A percentile compares a stretch with the other conserved stretches of the same genome.
Conservation (phyloP, 2,113 vertebrate species). For the Thermophis baileyi region DNA sequence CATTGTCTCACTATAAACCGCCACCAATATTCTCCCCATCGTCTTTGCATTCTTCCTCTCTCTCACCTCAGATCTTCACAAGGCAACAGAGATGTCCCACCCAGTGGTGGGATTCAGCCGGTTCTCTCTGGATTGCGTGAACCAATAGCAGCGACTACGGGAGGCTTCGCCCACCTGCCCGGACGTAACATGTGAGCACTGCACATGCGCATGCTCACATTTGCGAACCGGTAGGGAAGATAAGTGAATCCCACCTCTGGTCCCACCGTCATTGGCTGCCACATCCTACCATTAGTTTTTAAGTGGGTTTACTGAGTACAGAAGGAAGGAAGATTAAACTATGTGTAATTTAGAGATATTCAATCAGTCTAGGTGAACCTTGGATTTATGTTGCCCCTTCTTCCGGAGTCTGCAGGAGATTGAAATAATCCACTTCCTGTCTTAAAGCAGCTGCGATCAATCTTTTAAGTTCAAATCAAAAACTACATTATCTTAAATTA, state of each 20-base stretch:
- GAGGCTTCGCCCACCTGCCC: too few species aligned
- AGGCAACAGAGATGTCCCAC: neutral
- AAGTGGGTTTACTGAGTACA: neutral
- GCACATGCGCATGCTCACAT: too few species aligned
- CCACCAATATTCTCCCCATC: neutral
- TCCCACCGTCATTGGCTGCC: neutral
- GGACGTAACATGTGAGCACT: too few species aligned
- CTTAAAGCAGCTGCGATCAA: neutral
- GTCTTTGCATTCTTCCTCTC: neutral
- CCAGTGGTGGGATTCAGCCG: too few species aligned
- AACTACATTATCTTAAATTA: neutral
- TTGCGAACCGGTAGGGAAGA: too few species aligned
- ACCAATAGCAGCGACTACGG: too few species aligned
- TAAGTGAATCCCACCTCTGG: too few species aligned
- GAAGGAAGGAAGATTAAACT: neutral
- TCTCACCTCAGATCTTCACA: neutral
- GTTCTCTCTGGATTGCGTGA: too few species aligned
- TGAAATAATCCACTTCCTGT: neutral
- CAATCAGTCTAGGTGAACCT: neutral
- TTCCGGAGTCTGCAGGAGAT: neutral
- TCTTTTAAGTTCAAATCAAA: neutral
- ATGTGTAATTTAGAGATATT: neutral
- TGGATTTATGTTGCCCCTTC: neutral
- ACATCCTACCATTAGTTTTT: neutral
- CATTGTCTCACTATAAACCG: neutral